A percentile compares a stretch with the other conserved stretches of the same genome.
Evolutionary conservation across 1,140 invertebrate species (phyloP).

Genomic region (Anastatus disparis): DNA sequence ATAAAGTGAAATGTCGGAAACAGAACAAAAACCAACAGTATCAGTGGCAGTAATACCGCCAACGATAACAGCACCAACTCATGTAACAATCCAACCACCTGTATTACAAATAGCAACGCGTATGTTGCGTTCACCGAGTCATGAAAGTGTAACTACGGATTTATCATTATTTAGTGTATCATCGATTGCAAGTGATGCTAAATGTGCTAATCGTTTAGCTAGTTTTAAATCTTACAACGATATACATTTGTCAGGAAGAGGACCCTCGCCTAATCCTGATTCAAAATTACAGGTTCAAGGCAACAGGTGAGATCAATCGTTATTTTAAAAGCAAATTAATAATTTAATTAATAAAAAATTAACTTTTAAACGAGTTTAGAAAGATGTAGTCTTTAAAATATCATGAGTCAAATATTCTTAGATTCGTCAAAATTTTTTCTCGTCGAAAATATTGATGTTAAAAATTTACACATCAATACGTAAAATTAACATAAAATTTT

Average conservation of each 20-base stretch:
- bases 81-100: conserved; percentile 63
- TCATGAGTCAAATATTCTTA: too few species aligned
- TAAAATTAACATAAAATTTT: too few species aligned
- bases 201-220: conserved; percentile 67
- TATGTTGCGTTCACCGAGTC: conserved; percentile 82
- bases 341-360: too few species aligned
- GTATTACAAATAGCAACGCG: conserved; percentile 68
- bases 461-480: too few species aligned
- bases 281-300: conserved; percentile 58
- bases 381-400: too few species aligned
- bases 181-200: conserved; percentile 75
- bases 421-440: too few species aligned
- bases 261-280: conserved; percentile 78
- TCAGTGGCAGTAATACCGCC: too few species aligned
- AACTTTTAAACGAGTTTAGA: too few species aligned
- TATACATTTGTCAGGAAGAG: conserved; percentile 67
- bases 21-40: conserved; percentile 51
- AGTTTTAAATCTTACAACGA: conserved; percentile 70
- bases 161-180: conserved; percentile 83
- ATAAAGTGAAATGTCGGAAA: conserved; percentile 51
- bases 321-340: too few species aligned
- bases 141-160: conserved; percentile 85
- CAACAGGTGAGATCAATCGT: too few species aligned
- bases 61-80: conserved; percentile 41
- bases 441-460: too few species aligned